Base-by-base conservation (phyloP, 92 coral and sea anemone species). In the Phenganax stokvisi region DNA sequence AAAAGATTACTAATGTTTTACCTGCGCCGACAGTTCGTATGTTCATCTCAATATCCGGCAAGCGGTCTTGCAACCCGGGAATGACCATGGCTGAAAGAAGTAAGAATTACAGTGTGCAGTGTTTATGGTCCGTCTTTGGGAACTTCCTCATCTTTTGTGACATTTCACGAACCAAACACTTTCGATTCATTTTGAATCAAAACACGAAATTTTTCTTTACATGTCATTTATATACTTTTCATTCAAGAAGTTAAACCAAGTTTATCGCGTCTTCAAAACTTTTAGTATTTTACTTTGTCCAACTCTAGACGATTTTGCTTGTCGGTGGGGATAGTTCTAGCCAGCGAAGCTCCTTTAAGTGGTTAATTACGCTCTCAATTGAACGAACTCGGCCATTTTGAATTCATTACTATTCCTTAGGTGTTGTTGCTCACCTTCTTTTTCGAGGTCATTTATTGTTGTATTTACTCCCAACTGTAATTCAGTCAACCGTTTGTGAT, bases 381-480 rank as follows among this genome's bases (percentile, higher is more conserved):
- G 47, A 37, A 37, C 47, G 47, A 37, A 37, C 47, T 37, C 47
- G 3, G 5, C 47, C 47, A 37, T 37, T 37, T 37, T 37, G 5
- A 37, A 37, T 37, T 37, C 47, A 37, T 37, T 37, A 5, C 47
- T 37, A 37, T 37, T 37, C 47, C 47, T 37, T 37, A 5, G 47
- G 47, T 37, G 47, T 37, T 20, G 25, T 20, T 20, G 47, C 15
- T 66, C 82, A 94, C 98, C 98, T 77, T 97, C 86, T 63, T 85
- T 74, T 71, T 94, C 98, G 16, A 94, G 87, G 57, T 92, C 89
- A 25, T 75, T 83, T 9, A 90, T 90, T 8, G 92, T 97, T 16
- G 92, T 84, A 64, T 88, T 87, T 10, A 94, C 83, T 56, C 89
- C 89, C 56, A 97, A 83, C 54, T 88, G 90, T 72, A 94, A 88